phyloP scores from a whole-genome alignment of 2,797 vertebrate species.

The Erithacus rubecula region DNA sequence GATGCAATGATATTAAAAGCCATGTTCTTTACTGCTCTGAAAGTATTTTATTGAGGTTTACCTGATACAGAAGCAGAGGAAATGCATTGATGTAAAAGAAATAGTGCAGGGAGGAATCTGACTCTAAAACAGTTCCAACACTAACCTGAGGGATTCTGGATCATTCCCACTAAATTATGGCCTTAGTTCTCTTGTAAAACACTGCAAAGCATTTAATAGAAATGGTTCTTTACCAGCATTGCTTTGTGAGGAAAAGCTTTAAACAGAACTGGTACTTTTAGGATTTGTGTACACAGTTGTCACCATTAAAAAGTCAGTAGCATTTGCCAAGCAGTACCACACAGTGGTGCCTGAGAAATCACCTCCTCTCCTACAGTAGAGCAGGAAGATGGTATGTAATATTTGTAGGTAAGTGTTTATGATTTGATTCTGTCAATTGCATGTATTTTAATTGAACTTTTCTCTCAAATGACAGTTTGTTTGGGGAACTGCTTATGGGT shows the following conservation, averaged over 20 bases:
- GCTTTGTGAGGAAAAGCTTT: conserved; percentile 34
- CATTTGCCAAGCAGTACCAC: conserved; percentile 68
- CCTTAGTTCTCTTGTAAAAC: background rate
- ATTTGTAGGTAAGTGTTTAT: conserved; percentile 58
- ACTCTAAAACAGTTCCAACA: background rate
- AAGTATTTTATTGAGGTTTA: background rate
- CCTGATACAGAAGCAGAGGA: background rate
- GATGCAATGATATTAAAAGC: background rate
- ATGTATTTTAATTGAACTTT: conserved; percentile 50
- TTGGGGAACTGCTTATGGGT: conserved; percentile 29
- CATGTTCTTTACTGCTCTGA: background rate
- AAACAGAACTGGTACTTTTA: conserved; percentile 48
- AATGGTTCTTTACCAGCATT: background rate
- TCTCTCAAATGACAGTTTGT: conserved; percentile 50
- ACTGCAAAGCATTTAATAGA: background rate
- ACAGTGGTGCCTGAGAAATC: conserved; percentile 64
- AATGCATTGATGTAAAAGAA: background rate
- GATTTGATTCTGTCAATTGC: conserved; percentile 46
- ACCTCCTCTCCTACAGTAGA: conserved; percentile 33
- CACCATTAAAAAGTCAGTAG: conserved; percentile 55
- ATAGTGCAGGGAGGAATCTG: background rate
- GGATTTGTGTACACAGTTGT: conserved; percentile 61
- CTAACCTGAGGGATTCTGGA: background rate
- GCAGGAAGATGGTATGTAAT: conserved; percentile 42
- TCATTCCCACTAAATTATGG: background rate